phyloP scores from a whole-genome alignment of 2,888 invertebrate genomes.

The Hypsopygia costalis region DNA sequence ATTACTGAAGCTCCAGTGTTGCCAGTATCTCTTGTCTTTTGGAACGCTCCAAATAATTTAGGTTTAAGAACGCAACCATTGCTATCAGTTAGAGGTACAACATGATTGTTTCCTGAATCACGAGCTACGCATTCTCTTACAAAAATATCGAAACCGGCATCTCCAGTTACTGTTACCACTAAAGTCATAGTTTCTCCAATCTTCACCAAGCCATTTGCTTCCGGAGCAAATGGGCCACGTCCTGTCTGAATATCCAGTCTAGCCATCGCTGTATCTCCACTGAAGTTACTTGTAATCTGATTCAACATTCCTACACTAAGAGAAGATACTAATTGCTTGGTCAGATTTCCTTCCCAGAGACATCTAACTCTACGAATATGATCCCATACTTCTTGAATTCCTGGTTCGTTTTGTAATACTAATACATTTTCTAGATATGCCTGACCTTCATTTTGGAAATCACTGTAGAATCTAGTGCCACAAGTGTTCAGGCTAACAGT shows the following conservation, averaged over 20 bases:
- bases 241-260: conserved; percentile 88
- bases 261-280: conserved; percentile 91
- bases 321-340: conserved; percentile 86
- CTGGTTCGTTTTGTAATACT: conserved; percentile 88
- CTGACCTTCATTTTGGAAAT: conserved; percentile 87
- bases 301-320: conserved; percentile 89
- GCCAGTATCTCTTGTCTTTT: conserved; percentile 87
- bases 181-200: conserved; percentile 91
- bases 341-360: conserved; percentile 90
- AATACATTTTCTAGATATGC: conserved; percentile 90
- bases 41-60: conserved; percentile 90
- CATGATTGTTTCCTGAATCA: conserved; percentile 83
- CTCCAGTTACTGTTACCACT: conserved; percentile 89
- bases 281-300: conserved; percentile 90
- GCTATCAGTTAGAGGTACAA: conserved; percentile 86
- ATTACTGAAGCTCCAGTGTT: conserved; percentile 87
- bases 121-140: conserved; percentile 89
- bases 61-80: conserved; percentile 89
- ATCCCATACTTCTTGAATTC: conserved; percentile 90
- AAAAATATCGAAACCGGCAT: conserved; percentile 88
- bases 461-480: conserved; percentile 89
- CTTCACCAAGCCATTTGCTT: conserved; percentile 88
- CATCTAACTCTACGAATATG: conserved; percentile 88
- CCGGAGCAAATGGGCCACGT: conserved; percentile 87
- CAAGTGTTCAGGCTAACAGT: conserved; percentile 88